Base-by-base conservation (phyloP, 2,888 invertebrate species). In the Minunthozetes semirufus region DNA sequence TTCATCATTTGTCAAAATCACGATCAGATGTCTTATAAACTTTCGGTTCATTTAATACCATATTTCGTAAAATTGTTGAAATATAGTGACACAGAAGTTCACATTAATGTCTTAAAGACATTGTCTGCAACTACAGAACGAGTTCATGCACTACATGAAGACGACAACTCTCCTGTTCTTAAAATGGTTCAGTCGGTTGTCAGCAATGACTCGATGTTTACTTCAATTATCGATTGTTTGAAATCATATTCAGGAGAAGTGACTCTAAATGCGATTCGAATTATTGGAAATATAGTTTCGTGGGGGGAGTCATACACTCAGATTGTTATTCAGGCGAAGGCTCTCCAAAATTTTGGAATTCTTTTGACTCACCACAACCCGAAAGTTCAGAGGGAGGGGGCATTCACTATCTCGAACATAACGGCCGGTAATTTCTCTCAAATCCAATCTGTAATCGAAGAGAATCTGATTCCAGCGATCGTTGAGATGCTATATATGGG, bases 371-470 rank as follows among this genome's bases (percentile, higher is more conserved):
- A 68, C n/a, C 42, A 29, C 15, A 68, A 68, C 11, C 9, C 68
- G 0, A 42, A 22, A 15, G 68, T 68, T 3, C 68, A 68, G 22
- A 68, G 46, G 33, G 68, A 68, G 46, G 46, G 11, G 22, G 46
- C 68, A 13, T 68, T 8, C 42, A 42, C 68, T 11, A 25, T 68
- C 0, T 68, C 68, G 1, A 68, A 68, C 42, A 68, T 68, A 68
- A 68, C 42, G 4, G 68, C 68, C 25, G 68, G 68, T 2, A 46
- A 46, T 42, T 68, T 13, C 13, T 6, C 42, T 38, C 68, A 68
- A 68, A 68, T 68, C 11, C 68, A 68, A 68, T 22, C 68, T 13
- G 42, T 68, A 3, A 68, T 68, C n/a, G 68, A 68, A 5, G n/a
- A 42, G 4, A 68, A 68, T 42, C 15, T 68, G 6, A 22, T 68